phyloP scores from a whole-genome alignment of 2,888 invertebrate species.

The Pristionchus fissidentatus region DNA sequence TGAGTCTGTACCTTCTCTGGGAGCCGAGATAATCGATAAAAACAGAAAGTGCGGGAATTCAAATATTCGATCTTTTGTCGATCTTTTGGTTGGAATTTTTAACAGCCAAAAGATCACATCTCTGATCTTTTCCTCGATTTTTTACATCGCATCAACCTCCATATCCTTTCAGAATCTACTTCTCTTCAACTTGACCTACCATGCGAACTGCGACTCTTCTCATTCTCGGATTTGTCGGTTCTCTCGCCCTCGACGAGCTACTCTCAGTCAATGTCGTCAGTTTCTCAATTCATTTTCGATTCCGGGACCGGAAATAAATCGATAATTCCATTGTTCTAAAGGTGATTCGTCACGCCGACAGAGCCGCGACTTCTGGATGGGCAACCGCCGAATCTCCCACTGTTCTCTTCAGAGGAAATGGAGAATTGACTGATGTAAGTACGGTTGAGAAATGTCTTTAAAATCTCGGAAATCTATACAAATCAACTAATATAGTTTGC shows the following conservation, averaged over 20 bases:
- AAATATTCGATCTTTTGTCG: too few relatives aligned
- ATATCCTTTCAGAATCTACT: not conserved
- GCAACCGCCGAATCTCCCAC: not conserved
- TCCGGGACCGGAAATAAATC: too few relatives aligned
- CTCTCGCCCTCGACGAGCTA: not conserved
- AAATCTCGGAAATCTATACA: too few relatives aligned
- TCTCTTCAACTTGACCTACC: slow-evolving; percentile 10
- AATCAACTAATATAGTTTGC: too few relatives aligned
- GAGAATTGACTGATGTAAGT: slow-evolving; percentile 37
- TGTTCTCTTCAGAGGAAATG: slow-evolving; percentile 40
- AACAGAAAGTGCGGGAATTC: too few relatives aligned
- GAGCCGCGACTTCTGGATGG: not conserved
- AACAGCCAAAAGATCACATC: too few relatives aligned
- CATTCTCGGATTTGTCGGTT: not conserved
- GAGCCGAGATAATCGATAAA: too few relatives aligned
- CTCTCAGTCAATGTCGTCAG: slow-evolving; percentile 12
- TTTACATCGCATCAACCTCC: too few relatives aligned
- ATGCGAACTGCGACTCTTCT: not conserved
- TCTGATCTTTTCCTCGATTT: too few relatives aligned
- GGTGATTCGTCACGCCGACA: slow-evolving; percentile 35
- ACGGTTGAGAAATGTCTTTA: not conserved
- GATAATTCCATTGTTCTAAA: not conserved
- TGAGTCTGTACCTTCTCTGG: too few relatives aligned
- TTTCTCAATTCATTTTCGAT: not conserved
- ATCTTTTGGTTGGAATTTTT: too few relatives aligned